Evolutionary conservation across 2,888 invertebrate genomes (phyloP), one percentile per base, ranked within the genome.

Genomic region (Drosophila multiciliata): DNA sequence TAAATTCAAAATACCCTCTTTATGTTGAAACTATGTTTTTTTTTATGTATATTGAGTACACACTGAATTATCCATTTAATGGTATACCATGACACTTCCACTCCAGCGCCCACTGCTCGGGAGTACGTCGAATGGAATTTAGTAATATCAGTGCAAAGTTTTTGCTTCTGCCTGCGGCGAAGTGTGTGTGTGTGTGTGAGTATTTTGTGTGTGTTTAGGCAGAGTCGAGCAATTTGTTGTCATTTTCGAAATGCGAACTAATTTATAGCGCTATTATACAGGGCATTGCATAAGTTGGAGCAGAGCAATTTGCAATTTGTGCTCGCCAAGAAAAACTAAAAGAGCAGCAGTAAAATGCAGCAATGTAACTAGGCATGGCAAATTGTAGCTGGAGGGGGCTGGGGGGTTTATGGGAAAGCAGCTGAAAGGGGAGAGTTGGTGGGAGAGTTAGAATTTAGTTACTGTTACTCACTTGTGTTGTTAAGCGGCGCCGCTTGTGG

Each of bases 401-500:
- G 4, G 9, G 42, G 35, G 49, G 29, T 45, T 1, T 23, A 45
- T 32, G n/a, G 54, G 33, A 26, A 35, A 54, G 54, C 54, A 36
- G 36, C 36, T 29, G 63, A 66, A 40, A 40, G 53, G 48, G 61
- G 40, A 57, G 62, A 80, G 54, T 74, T 74, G 70, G 70, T 66
- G 57, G 59, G 73, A 58, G 73, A 78, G 54, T 71, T 71, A 83
- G 81, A 79, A 80, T 58, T 78, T 59, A 36, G 59, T 42, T 50
- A 64, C 63, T 70, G 64, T 73, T 91, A 96, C 97, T 97, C 94
- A 98, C 98, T 97, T 91, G 97, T 97, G 92, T 97, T 97, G 92
- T 97, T 96, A 3, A 97, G 94, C 23, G 96, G 94, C 29, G 95
- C 95, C 20, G 94, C 93, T 84, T 96, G 94, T 3, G 88, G 75